phyloP scores from a whole-genome alignment of 2,888 invertebrate species.

The Oxycera nigricornis region DNA sequence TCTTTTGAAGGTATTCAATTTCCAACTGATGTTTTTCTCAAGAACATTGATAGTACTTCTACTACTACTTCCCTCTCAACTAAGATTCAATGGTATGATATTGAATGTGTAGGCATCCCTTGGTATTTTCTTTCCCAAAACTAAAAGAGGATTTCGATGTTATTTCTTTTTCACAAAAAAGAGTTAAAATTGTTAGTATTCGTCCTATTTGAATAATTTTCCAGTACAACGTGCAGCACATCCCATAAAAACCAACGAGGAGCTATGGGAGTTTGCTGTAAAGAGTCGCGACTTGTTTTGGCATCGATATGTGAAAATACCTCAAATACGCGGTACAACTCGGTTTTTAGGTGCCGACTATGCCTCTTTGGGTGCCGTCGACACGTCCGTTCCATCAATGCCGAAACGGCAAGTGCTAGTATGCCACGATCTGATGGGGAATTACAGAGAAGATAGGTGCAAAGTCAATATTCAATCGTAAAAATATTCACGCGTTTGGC shows the following conservation, averaged over 20 bases:
- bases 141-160: no score
- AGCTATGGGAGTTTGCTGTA: conserved; percentile 54
- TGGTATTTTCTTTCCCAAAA: no score
- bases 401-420: conserved; percentile 75
- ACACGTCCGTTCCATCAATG: conserved; percentile 47
- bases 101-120: no score
- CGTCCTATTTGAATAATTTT: no score
- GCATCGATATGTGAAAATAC: conserved; percentile 53
- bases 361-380: conserved; percentile 49
- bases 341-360: conserved; percentile 6
- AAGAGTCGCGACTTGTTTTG: conserved; percentile 56
- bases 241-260: conserved; percentile 53
- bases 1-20: no score
- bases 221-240: conserved; percentile 54
- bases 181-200: no score
- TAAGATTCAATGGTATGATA: no score
- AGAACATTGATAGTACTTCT: no score
- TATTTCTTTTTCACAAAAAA: no score
- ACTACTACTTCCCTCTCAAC: no score
- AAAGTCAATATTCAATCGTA: not conserved
- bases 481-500: not conserved
- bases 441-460: conserved; percentile 90
- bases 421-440: conserved; percentile 96
- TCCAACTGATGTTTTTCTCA: no score
- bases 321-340: conserved; percentile 51